Base-by-base conservation (phyloP, 2,113 vertebrate genomes). In the Spea multiplicata region DNA sequence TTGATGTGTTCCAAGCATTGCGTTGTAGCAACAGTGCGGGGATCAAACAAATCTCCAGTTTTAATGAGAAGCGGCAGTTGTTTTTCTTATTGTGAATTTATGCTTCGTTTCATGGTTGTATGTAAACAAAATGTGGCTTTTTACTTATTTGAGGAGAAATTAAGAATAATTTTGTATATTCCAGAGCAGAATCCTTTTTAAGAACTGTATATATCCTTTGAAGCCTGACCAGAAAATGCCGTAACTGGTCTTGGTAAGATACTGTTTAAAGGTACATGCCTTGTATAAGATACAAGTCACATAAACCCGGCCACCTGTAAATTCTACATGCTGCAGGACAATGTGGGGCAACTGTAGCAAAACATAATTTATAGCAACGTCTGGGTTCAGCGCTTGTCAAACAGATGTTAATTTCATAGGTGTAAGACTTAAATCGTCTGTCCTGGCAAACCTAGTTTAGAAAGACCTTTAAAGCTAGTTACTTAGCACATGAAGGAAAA, bases 81-180 rank as follows among this genome's bases (percentile, higher is more conserved):
- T 46, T 30, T 30, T 30, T 30, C 17, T 76, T 69, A 59, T 50
- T 76, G 44, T 68, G 53, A 16, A 67, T 53, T 75, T 55, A 8
- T 68, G 65, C 16, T 66, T 66, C 10, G 57, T 76, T 57, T 76
- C 16, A 67, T 6, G 30, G 13, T 45, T 17, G 50, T 67, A 66
- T 67, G 64, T 75, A 67, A 55, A 30, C 9, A 59, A 7, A 61
- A 46, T 5, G 8, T 45, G 17, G 67, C 45, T 62, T 77, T 70
- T 59, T 70, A 71, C 12, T 46, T 50, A 48, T 77, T 75, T 77
- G 16, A 47, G 57, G 48, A 72, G 59, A 57, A 5, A 49, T 16
- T 46, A 59, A 77, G 44, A 49, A 77, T 8, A 1, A 8, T 59
- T 77, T 64, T 5, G 1, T 64, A 3, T 13, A 14, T 5, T 61